Evolutionary conservation across 1,140 invertebrate species (phyloP).

Genomic region (Papilio xuthus): DNA sequence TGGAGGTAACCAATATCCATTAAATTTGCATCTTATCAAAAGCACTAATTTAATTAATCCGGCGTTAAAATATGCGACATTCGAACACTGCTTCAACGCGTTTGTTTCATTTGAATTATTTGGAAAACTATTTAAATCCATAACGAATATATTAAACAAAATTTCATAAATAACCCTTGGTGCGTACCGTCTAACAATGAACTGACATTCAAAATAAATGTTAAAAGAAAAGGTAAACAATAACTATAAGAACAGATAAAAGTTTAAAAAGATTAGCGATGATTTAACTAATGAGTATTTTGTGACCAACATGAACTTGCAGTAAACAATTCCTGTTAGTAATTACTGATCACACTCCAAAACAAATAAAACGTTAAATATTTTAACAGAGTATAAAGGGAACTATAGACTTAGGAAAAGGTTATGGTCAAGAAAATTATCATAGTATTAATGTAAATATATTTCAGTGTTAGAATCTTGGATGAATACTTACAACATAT

Average conservation of each 20-base stretch:
- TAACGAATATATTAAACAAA: neutral
- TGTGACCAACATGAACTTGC: neutral
- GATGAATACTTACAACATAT: too few species aligned
- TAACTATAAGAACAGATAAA: neutral
- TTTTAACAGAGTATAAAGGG: too few species aligned
- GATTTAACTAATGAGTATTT: slow-evolving; percentile 9
- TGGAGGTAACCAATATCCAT: slow-evolving; percentile 16
- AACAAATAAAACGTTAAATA: neutral
- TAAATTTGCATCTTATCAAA: slow-evolving; percentile 38
- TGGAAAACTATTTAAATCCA: slow-evolving; percentile 4
- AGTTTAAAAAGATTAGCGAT: neutral
- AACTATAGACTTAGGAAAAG: too few species aligned
- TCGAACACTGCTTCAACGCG: slow-evolving; percentile 14
- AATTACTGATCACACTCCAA: neutral
- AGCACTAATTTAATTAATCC: slow-evolving; percentile 40
- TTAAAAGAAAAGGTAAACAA: slow-evolving; percentile 3
- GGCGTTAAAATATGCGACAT: slow-evolving; percentile 11
- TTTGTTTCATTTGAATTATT: slow-evolving; percentile 19
- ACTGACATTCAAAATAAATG: slow-evolving; percentile 1
- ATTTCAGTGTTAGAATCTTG: neutral
- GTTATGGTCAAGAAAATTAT: neutral
- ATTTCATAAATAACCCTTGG: neutral
- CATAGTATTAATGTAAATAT: neutral
- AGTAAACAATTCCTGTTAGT: slow-evolving; percentile 19
- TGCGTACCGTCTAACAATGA: neutral